These are phyloP conservation scores for Cliona cf. orientalis DNA, from an alignment of 37 sponge, comb jelly and placozoan species.

Conservation along the genomic window DNA sequence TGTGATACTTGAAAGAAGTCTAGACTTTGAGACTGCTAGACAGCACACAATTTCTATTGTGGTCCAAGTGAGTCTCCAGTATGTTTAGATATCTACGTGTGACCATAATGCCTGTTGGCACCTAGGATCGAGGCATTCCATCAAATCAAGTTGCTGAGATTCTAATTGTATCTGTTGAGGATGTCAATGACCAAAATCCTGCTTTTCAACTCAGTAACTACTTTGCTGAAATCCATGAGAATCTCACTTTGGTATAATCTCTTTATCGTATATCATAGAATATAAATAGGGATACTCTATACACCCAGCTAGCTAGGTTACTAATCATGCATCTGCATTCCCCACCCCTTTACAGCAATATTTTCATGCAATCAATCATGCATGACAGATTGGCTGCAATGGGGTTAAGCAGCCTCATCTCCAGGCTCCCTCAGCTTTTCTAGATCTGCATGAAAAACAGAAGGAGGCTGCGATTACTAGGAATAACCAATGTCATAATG, in stretches of 20 bases:
- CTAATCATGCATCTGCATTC: too few species aligned
- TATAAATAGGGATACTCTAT: too few species aligned
- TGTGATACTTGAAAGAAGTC: not conserved
- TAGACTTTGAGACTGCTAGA: not conserved
- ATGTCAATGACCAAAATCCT: slow-evolving; percentile 45
- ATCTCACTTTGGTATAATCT: slow-evolving; percentile 41
- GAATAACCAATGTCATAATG: too few species aligned
- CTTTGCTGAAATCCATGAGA: slow-evolving; percentile 23
- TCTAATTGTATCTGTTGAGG: slow-evolving; percentile 15
- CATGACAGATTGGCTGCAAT: too few species aligned
- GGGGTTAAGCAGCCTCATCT: too few species aligned
- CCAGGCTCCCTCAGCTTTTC: too few species aligned
- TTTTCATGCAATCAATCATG: too few species aligned
- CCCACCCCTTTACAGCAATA: too few species aligned
- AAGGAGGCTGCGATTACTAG: too few species aligned
- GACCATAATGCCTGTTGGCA: not conserved
- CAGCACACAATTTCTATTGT: not conserved
- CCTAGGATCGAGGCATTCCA: slow-evolving; percentile 33
- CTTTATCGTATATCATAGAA: too few species aligned
- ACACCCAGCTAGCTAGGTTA: too few species aligned
- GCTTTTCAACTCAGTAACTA: slow-evolving; percentile 27
- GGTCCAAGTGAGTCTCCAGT: not conserved
- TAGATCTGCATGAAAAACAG: too few species aligned
- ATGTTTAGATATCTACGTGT: not conserved
- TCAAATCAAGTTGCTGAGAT: not conserved